These are phyloP conservation scores for Gonatopus flavifemur DNA, from an alignment of 1,140 invertebrate genomes.

Conservation along the genomic window DNA sequence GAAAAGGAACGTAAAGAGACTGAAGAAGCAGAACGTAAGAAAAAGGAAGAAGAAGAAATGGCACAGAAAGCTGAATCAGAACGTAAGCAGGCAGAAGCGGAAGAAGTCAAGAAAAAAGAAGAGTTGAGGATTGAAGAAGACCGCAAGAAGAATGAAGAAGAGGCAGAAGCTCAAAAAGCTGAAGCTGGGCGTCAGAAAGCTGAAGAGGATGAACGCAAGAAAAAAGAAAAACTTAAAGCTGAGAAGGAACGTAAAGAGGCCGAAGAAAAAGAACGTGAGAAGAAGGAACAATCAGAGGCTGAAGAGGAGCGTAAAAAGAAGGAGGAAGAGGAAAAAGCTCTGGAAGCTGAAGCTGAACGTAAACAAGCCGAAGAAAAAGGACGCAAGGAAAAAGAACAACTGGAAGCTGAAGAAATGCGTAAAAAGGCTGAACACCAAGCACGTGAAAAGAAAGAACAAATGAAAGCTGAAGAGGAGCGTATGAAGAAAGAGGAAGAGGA, in stretches of 20 bases:
- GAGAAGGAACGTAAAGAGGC: constrained; percentile 8
- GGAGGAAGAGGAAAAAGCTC: constrained; percentile 13
- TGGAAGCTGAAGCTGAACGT: constrained; percentile 2
- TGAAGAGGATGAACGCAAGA: constrained; percentile 6
- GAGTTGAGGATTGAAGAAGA: constrained; percentile 13
- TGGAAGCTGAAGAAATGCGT: constrained; percentile 14
- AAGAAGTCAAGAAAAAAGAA: too few relatives aligned
- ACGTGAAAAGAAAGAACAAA: not conserved
- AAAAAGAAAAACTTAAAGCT: constrained; percentile 9
- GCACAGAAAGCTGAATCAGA: too few relatives aligned
- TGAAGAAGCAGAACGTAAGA: constrained; percentile 11
- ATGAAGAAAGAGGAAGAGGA: constrained; percentile 3
- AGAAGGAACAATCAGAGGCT: constrained; percentile 18
- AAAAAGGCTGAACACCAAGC: too few relatives aligned
- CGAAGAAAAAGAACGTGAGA: constrained; percentile 11
- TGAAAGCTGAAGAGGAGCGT: not conserved
- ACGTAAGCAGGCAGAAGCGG: too few relatives aligned
- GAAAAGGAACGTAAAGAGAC: too few relatives aligned
- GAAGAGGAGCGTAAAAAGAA: constrained; percentile 13
- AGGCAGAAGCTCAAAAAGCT: constrained; percentile 8
- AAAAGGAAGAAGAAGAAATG: too few relatives aligned
- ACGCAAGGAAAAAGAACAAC: constrained; percentile 14
- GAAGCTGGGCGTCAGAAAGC: constrained; percentile 1
- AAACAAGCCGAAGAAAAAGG: constrained; percentile 14
- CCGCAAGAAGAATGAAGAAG: constrained; percentile 9